Evolutionary conservation across 1,140 invertebrate species (phyloP), one percentile per base, ranked within the genome.

Genomic region (Tetragnatha versicolor): DNA sequence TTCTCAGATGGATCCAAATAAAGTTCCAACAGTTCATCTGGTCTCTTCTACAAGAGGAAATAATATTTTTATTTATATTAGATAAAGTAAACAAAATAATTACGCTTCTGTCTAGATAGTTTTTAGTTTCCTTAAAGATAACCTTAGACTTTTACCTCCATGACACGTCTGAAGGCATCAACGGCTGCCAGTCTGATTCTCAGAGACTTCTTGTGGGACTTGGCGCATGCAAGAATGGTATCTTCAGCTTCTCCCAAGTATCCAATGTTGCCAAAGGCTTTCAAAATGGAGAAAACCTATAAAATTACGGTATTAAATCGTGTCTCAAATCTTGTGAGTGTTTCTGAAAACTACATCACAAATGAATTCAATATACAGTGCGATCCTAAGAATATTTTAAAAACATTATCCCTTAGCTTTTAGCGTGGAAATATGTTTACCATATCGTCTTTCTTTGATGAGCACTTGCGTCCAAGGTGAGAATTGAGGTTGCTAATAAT

Each of bases 181-280:
- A 97, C 86, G 1, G 94, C 94, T 0, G 92, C 91, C 0, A 93
- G 91, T 63, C 92, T 87, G 5, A 97, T 88, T 47, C 94, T 89
- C 61, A 90, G 47, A 89, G 42, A 89, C 87, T 0, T 91, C 89
- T n/a, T 86, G 87, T 61, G 90, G 90, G 79, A 92, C 89, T 2
- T 85, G 83, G 90, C 89, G 81, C 94, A 94, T 39, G 88, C 84
- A 2, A 86, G 87, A 10, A 96, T 75, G 81, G 91, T 91, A 12
- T 89, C 85, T 17, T 87, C 87, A 51, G 91, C 89, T 63, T 82
- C 80, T 12, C 90, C 90, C 7, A 94, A 85, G 65, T 90, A 89
- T 6, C 90, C 89, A 33, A 92, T 89, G 86, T 96, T 97, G 10
- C 91, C 90, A 35, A 97, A 87, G n/a, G 92, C 93, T 85, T 96